Evolutionary conservation across 2,113 vertebrate species (phyloP).

Genomic region (Pseudonaja textilis): DNA sequence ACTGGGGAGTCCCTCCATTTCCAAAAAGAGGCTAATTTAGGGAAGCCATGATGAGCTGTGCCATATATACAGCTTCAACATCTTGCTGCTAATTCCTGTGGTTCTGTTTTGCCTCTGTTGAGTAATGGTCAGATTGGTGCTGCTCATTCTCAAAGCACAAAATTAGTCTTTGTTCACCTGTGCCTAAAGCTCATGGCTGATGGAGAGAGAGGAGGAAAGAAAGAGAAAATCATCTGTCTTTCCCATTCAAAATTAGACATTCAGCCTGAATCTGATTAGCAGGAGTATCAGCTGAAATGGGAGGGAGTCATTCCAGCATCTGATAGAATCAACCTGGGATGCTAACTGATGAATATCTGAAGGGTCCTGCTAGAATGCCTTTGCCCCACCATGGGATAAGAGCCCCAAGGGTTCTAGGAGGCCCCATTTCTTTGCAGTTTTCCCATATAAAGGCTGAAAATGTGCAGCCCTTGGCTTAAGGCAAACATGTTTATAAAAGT

Average conservation of each 20-base stretch:
- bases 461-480: constrained; percentile 67
- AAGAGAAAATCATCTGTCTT: background rate
- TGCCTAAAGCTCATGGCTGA: background rate
- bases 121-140: background rate
- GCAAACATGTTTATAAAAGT: constrained; percentile 73
- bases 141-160: background rate
- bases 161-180: background rate
- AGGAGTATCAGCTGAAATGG: background rate
- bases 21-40: background rate
- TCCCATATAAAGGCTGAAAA: constrained; percentile 82
- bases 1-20: background rate
- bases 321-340: background rate
- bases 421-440: constrained; percentile 57
- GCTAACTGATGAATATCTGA: background rate
- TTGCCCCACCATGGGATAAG: background rate
- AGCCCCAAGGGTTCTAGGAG: constrained; percentile 3
- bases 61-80: background rate
- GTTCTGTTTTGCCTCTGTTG: background rate
- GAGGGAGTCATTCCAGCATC: background rate
- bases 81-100: background rate
- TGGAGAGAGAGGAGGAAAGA: background rate
- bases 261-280: background rate
- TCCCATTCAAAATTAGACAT: background rate
- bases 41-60: background rate
- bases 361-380: background rate